Conservation (phyloP, 2,888 invertebrate species). For the Epiblema foenella region DNA sequence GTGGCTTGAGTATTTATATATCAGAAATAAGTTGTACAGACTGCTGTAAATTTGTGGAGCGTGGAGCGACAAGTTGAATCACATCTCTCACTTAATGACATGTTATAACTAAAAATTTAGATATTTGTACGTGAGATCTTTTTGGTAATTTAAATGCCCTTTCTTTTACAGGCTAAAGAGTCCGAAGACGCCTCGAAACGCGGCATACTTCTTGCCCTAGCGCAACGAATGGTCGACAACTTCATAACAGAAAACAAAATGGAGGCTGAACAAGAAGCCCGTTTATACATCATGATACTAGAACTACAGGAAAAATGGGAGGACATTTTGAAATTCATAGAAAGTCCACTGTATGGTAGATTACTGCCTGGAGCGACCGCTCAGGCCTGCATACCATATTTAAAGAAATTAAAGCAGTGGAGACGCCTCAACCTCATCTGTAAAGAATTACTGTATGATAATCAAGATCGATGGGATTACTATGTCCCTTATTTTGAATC, state of each 20-base stretch:
- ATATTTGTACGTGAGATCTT: too few relatives aligned
- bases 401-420: slow-evolving; percentile 90
- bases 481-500: slow-evolving; percentile 90
- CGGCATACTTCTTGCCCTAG: slow-evolving; percentile 92
- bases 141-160: too few relatives aligned
- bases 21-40: too few relatives aligned
- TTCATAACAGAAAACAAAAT: slow-evolving; percentile 94
- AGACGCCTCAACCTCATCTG: slow-evolving; percentile 89
- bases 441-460: slow-evolving; percentile 89
- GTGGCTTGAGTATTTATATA: too few relatives aligned
- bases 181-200: slow-evolving; percentile 83
- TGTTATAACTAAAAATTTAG: too few relatives aligned
- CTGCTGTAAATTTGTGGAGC: too few relatives aligned
- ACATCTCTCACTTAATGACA: too few relatives aligned
- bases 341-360: slow-evolving; percentile 89
- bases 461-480: slow-evolving; percentile 90
- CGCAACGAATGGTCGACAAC: slow-evolving; percentile 97
- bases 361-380: slow-evolving; percentile 88
- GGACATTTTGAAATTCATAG: slow-evolving; percentile 92
- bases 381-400: slow-evolving; percentile 89
- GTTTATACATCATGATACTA: slow-evolving; percentile 93
- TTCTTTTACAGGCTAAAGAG: slow-evolving; percentile 68
- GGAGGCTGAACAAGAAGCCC: slow-evolving; percentile 97
- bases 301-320: slow-evolving; percentile 91
- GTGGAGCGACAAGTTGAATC: too few relatives aligned